These are phyloP conservation scores for Portunus trituberculatus DNA, from an alignment of 1,140 invertebrate genomes.

Conservation along the genomic window DNA sequence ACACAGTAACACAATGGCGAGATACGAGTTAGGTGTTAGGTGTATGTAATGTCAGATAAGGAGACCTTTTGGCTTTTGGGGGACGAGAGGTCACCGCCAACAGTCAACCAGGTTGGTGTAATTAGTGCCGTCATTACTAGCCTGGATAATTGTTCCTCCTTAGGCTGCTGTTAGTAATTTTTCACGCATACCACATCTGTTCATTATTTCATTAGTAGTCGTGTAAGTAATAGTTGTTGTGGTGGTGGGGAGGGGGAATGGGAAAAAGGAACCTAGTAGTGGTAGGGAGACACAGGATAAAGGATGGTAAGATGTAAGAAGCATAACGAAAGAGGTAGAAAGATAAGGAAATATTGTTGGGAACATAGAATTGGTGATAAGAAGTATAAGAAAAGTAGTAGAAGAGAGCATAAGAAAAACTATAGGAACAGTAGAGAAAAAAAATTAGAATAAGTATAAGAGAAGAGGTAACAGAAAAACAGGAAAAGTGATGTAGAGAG, in stretches of 20 bases:
- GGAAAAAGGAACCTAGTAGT: too few species aligned
- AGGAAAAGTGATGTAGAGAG: too few species aligned
- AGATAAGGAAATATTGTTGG: too few species aligned
- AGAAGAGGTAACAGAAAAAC: too few species aligned
- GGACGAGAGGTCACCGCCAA: not conserved
- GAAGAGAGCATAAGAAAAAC: too few species aligned
- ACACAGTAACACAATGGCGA: not conserved
- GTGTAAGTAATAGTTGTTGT: not conserved
- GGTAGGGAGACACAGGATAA: too few species aligned
- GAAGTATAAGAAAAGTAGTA: too few species aligned
- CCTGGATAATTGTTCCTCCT: not conserved
- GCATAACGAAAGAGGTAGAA: too few species aligned
- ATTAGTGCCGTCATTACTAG: not conserved
- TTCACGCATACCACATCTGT: not conserved
- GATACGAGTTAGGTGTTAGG: not conserved
- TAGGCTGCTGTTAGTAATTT: not conserved
- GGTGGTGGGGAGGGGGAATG: not conserved
- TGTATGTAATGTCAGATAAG: not conserved
- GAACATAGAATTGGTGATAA: too few species aligned
- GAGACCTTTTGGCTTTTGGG: not conserved
- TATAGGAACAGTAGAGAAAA: too few species aligned
- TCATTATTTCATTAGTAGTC: slow-evolving; percentile 5
- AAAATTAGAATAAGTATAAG: too few species aligned
- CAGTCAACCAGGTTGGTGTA: not conserved
- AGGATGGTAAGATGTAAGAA: too few species aligned